Conservation (phyloP, 1,140 invertebrate species). For the honey bee (Apis mellifera) region Amel_HAv3.1 CM009944.2:7173001-7173500, state of each 20-base stretch:
- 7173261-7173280: background rate
- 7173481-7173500: background rate
- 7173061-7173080: slow-evolving; percentile 76
- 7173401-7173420: background rate
- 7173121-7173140: slow-evolving; percentile 77
- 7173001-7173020: slow-evolving; percentile 62
- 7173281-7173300: background rate
- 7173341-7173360: slow-evolving; percentile 43
- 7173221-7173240: no score
- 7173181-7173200: slow-evolving; percentile 8
- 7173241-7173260: background rate
- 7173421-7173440: slow-evolving; percentile 1
- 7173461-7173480: background rate
- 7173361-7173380: slow-evolving; percentile 33
- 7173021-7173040: slow-evolving; percentile 67
- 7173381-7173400: slow-evolving; percentile 21
- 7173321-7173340: slow-evolving; percentile 38
- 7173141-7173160: slow-evolving; percentile 49
- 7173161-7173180: background rate
- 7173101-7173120: slow-evolving; percentile 71
- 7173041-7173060: slow-evolving; percentile 70
- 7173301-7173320: background rate
- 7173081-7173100: slow-evolving; percentile 63
- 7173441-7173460: background rate
- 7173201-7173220: no score